Conservation (phyloP, 2,888 invertebrate species). For the Tetragonisca angustula region DNA sequence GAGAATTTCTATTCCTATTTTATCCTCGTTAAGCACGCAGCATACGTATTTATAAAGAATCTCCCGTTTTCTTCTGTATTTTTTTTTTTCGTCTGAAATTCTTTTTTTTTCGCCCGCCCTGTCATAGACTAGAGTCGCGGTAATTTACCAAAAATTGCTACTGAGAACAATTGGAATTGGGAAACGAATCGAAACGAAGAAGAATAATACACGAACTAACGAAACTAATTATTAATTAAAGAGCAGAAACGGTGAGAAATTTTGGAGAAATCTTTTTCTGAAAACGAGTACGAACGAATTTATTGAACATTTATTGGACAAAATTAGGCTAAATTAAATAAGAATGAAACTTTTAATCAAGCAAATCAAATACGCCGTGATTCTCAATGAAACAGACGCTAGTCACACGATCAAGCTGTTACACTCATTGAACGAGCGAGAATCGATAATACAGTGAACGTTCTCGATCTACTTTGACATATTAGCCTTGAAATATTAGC, state of each 20-base stretch:
- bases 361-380: conserved; percentile 13
- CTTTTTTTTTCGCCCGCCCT: conserved; percentile 48
- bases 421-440: conserved; percentile 43
- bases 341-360: neutral
- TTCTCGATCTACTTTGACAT: neutral
- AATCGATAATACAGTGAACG: conserved; percentile 44
- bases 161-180: neutral
- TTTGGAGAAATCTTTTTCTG: too few species aligned
- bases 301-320: neutral
- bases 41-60: conserved; percentile 37
- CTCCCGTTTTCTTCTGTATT: neutral
- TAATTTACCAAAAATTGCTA: conserved; percentile 7
- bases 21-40: conserved; percentile 25
- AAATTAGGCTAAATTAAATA: neutral
- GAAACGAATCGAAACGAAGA: neutral
- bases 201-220: neutral
- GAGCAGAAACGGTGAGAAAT: neutral
- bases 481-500: conserved; percentile 18
- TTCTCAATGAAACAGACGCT: conserved; percentile 45
- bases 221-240: neutral
- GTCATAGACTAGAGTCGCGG: conserved; percentile 47
- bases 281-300: neutral
- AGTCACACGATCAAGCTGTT: conserved; percentile 46
- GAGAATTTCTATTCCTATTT: neutral
- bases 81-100: neutral